Evolutionary conservation across 2,888 invertebrate species (phyloP), one percentile per base, ranked within the genome.

Genomic region (Drosophila helvetica): DNA sequence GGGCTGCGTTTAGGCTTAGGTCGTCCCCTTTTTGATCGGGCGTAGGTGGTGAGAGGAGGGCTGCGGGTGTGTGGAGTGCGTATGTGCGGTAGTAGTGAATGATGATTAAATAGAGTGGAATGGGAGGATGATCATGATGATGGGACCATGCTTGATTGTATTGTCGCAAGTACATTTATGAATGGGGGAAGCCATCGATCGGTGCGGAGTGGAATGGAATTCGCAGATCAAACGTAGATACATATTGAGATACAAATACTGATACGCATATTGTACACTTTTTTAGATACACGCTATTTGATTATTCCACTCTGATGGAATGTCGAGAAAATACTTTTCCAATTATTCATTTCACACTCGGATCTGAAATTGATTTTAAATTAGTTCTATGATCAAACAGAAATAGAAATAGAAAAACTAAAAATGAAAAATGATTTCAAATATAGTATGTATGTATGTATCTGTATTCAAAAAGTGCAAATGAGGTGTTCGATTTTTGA

Each of bases 1-100:
- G 70, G 74, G 77, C 63, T 67, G 42, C 66, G 68, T 68, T 82
- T 75, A 75, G 70, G 67, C 73, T 61, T 63, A 61, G 57, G 58
- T 27, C 48, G 47, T 46, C 47, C 47, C 61, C 61, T 54, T 15
- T n/a, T 25, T 17, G 12, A 30, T 22, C 7, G 15, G 30, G 2
- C 3, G 60, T 10, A 22, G 59, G 59, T n/a, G 59, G 60, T 15
- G 57, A 15, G 33, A 25, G 58, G 12, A 9, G 38, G 15, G 15
- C 38, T 15, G 2, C 15, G 15, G 38, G 15, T 6, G 38, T 15
- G 38, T 38, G 38, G 50, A 17, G 48, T 70, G 54, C 70, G 50
- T 61, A 55, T 61, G 42, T 48, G 52, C 61, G 61, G 47, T 70
- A 53, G 38, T 69, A 53, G 55, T 57, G 38, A 53, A 19, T 54